Percentiles rank a stretch among this genome's conserved stretches.
These are phyloP conservation scores for Mesorhabditis spiculigera DNA, from an alignment of 2,888 invertebrate species.

Conservation along the genomic window DNA sequence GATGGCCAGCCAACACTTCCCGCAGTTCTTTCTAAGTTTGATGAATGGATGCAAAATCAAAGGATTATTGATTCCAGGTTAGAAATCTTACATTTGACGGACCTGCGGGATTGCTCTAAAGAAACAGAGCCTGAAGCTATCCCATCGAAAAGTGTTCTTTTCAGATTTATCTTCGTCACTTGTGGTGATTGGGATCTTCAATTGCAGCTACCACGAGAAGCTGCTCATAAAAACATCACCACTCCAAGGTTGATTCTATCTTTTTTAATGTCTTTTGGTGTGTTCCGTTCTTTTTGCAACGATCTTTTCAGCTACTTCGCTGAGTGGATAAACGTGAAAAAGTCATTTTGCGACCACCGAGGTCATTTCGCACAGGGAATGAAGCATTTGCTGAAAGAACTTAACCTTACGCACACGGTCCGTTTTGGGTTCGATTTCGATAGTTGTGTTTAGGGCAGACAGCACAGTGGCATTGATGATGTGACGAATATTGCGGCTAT, in stretches of 20 bases:
- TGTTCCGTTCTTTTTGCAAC: background rate
- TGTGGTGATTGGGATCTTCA: slow-evolving; percentile 67
- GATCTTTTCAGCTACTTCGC: slow-evolving; percentile 56
- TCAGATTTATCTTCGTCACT: slow-evolving; percentile 64
- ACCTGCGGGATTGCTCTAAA: too few relatives aligned
- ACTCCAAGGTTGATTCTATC: slow-evolving; percentile 53
- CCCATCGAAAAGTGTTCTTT: background rate
- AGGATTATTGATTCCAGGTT: slow-evolving; percentile 10
- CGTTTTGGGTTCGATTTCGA: background rate
- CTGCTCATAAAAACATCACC: slow-evolving; percentile 27
- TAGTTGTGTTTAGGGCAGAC: slow-evolving; percentile 55
- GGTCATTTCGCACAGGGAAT: slow-evolving; percentile 60
- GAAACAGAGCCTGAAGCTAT: too few relatives aligned
- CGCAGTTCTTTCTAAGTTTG: slow-evolving; percentile 57
- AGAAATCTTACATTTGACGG: background rate
- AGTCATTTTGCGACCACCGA: slow-evolving; percentile 55
- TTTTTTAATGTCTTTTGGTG: background rate
- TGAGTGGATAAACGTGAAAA: slow-evolving; percentile 67
- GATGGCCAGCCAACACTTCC: slow-evolving; percentile 63
- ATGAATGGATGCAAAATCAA: slow-evolving; percentile 16
- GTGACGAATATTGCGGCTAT: slow-evolving; percentile 60
- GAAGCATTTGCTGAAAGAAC: slow-evolving; percentile 36
- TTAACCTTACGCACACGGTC: slow-evolving; percentile 53
- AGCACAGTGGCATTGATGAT: slow-evolving; percentile 64
- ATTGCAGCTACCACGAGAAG: slow-evolving; percentile 17